Conservation (phyloP, 1,140 invertebrate species). For the Drosophila mojavensis region DNA sequence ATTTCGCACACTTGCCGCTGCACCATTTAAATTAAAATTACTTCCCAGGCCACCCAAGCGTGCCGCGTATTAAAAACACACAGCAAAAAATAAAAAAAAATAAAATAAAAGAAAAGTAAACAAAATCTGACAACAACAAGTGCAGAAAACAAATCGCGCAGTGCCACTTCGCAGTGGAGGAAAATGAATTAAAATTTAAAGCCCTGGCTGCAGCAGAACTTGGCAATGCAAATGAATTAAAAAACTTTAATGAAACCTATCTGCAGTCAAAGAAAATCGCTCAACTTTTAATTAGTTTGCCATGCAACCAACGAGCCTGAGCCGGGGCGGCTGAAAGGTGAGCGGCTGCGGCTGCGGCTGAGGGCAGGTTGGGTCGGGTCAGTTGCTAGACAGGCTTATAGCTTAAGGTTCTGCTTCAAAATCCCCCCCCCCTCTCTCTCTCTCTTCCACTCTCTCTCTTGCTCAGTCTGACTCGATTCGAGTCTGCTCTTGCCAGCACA, state of each 20-base stretch:
- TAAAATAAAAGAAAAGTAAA: conserved; percentile 19
- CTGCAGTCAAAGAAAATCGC: conserved; percentile 63
- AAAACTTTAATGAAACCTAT: conserved; percentile 62
- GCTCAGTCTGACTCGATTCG: not conserved
- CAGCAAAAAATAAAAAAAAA: not conserved
- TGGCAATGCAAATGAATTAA: conserved; percentile 66
- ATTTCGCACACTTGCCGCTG: conserved; percentile 43
- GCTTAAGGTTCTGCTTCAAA: conserved; percentile 36
- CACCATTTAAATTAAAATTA: conserved; percentile 60
- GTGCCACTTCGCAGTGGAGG: conserved; percentile 4
- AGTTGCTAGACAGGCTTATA: conserved; percentile 29
- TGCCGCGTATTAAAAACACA: conserved; percentile 51
- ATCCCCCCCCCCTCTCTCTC: not conserved
- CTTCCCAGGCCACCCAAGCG: conserved; percentile 40
- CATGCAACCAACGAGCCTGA: conserved; percentile 32
- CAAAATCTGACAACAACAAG: conserved; percentile 20
- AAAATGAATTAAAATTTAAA: conserved; percentile 71
- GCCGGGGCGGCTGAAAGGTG: too few species aligned
- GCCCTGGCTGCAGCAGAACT: conserved; percentile 48
- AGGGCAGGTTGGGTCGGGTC: not conserved
- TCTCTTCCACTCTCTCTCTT: not conserved
- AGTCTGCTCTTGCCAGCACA: conserved; percentile 4
- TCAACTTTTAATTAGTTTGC: conserved; percentile 81
- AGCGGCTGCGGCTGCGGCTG: too few species aligned
- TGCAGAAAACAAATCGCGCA: conserved; percentile 48